Conservation (phyloP, 2,113 vertebrate genomes). For the Isichthys henryi region DNA sequence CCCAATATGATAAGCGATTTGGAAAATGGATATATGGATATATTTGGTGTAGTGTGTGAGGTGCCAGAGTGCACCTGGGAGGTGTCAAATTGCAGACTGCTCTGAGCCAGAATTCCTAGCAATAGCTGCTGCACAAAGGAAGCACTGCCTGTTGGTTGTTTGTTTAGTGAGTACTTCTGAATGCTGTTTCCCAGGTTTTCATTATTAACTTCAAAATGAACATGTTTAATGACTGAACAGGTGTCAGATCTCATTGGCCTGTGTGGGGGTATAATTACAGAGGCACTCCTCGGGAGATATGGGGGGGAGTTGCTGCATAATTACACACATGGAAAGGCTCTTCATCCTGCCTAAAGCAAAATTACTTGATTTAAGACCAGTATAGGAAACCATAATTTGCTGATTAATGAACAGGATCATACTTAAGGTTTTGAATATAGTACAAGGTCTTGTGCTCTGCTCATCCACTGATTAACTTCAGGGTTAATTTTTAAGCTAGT, state of each 20-base stretch:
- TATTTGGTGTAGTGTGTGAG: neutral
- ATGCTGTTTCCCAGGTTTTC: neutral
- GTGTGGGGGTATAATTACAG: neutral
- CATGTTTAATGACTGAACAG: neutral
- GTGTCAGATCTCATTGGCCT: slow-evolving; percentile 4
- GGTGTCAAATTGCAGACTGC: neutral
- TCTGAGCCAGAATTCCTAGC: neutral
- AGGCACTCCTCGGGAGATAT: neutral
- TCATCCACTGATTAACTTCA: neutral
- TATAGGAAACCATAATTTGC: neutral
- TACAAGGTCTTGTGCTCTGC: neutral
- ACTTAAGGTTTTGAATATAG: neutral
- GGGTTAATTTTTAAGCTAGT: neutral
- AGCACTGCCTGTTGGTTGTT: neutral
- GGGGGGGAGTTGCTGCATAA: neutral
- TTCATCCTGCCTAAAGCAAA: neutral
- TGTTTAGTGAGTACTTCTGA: neutral
- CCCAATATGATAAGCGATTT: too few species aligned
- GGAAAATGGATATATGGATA: neutral
- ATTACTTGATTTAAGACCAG: neutral
- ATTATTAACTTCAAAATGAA: neutral
- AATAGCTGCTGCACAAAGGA: neutral
- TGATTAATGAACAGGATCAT: neutral
- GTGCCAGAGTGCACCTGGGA: neutral
- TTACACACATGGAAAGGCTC: neutral